phyloP scores from a whole-genome alignment of 1,140 invertebrate species.

The Leptonema lineaticorne region DNA sequence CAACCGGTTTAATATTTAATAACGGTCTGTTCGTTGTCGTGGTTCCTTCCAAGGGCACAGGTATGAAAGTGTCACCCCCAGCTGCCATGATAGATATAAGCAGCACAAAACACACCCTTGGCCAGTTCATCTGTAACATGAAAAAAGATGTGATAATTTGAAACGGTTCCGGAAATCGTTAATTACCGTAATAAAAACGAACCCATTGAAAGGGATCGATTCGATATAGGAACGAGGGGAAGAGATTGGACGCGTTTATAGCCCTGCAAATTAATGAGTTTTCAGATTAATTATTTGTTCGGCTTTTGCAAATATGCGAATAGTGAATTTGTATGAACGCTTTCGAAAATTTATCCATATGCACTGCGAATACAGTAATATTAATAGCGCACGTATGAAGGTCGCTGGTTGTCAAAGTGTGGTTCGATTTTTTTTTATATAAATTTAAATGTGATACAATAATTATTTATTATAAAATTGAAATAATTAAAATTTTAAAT shows the following conservation, averaged over 20 bases:
- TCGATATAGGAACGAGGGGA: no score
- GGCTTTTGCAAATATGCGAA: slow-evolving; percentile 3
- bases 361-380: background rate
- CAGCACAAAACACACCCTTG: slow-evolving; percentile 17
- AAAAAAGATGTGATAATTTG: no score
- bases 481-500: no score
- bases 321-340: background rate
- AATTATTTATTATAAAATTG: no score
- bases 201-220: no score
- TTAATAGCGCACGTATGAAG: no score
- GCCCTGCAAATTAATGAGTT: slow-evolving; percentile 16
- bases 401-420: no score
- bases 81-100: slow-evolving; percentile 23
- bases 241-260: background rate
- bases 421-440: no score
- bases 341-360: background rate
- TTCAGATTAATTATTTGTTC: slow-evolving; percentile 7
- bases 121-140: slow-evolving; percentile 28
- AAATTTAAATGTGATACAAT: no score
- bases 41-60: slow-evolving; percentile 33
- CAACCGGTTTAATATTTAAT: slow-evolving; percentile 22
- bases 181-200: no score
- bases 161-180: no score
- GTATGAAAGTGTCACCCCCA: slow-evolving; percentile 32
- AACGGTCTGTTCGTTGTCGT: slow-evolving; percentile 27